Base-by-base conservation (phyloP, 23 tunicate species). In the Ascidia mentula region DNA sequence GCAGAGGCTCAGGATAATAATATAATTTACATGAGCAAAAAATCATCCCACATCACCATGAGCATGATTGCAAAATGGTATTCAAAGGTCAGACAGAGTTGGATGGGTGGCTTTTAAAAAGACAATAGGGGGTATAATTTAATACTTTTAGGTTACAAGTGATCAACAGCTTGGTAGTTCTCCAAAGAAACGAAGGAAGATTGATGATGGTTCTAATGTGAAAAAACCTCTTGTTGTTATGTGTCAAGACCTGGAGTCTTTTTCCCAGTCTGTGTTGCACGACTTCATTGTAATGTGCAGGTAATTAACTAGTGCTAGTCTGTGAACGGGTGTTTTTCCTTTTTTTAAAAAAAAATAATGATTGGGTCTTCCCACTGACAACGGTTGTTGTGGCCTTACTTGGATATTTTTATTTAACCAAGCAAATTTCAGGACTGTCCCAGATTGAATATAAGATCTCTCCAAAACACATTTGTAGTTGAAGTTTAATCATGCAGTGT, bases 201-300 rank as follows among this genome's bases (percentile, higher is more conserved):
- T 76, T 33, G 65, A 53, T 53, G 65, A 5, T 28, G 24, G 28
- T 9, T 42, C 15, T 15, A 9, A 9, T 42, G 53, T 15, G 24
- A 73, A 12, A 17, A 79, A 79, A 22, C 80, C 90, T 4, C 45
- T 91, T n/a, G 81, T 91, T 31, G 75, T 91, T 22, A 75, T 91
- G 78, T 77, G 80, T 39, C 81, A 86, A 72, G 91, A 91, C 36
- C 40, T 86, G 78, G 97, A 91, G 78, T 77, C 86, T 0, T 91
- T 91, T 77, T 34, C 90, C 2, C 72, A 83, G 8, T 32, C 70
- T 70, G 18, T 91, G 6, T 45, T 91, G 0, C 97, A 86, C n/a
- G 97, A 91, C 73, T 86, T 91, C 34, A 86, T 91, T 20, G n/a
- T 82, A 18, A 91, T 80, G 85, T 33, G 79, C 34, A 88, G 92